Evolutionary conservation across 2,113 vertebrate species (phyloP).

Genomic region (Callipepla californica): DNA sequence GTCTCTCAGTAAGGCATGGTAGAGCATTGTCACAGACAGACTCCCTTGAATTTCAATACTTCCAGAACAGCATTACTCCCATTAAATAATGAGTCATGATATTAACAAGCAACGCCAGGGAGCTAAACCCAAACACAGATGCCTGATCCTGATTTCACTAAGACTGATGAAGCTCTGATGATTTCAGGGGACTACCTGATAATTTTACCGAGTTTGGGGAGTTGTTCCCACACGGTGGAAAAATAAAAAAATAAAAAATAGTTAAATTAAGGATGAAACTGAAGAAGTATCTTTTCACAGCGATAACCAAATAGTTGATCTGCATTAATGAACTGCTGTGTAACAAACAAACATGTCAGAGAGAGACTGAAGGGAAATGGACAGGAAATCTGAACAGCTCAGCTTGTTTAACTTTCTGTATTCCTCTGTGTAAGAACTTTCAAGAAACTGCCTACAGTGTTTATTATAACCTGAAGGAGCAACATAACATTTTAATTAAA

Average conservation of each 20-base stretch:
- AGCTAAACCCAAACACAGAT: neutral
- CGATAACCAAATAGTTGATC: neutral
- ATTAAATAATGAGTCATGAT: neutral
- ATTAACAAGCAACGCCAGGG: neutral
- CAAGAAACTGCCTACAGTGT: neutral
- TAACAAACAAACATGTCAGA: neutral
- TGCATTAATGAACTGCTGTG: neutral
- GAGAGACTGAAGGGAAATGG: neutral
- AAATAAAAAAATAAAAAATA: too few relatives aligned
- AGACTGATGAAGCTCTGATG: neutral
- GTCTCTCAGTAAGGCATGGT: neutral
- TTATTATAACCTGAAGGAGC: neutral
- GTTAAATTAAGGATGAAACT: neutral
- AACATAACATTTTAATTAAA: neutral
- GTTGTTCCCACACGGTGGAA: neutral
- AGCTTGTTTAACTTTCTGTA: neutral
- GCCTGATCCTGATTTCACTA: neutral
- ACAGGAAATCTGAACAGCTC: neutral
- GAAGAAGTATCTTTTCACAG: neutral
- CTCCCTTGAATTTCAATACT: neutral
- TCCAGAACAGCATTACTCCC: neutral
- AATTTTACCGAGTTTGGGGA: neutral
- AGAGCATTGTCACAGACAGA: neutral
- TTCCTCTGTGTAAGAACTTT: neutral
- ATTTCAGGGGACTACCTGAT: neutral